These are phyloP conservation scores for Druon quercuslanigerum DNA, from an alignment of 1,140 invertebrate genomes.

Conservation along the genomic window DNA sequence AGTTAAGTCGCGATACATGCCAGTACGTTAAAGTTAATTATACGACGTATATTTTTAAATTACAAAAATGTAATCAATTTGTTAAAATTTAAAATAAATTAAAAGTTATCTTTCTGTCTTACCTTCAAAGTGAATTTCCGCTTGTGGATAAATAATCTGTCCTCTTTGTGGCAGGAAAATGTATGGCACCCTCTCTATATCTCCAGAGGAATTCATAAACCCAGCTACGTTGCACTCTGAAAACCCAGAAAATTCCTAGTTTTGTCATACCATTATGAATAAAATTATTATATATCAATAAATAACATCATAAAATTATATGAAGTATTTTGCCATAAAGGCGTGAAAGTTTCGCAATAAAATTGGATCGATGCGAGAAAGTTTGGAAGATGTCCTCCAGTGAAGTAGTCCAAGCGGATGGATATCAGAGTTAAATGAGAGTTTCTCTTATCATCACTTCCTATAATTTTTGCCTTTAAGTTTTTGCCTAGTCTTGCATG, in stretches of 20 bases:
- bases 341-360: conserved; percentile 16
- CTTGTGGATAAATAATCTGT: conserved; percentile 90
- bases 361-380: conserved; percentile 26
- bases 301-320: not conserved
- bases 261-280: not conserved
- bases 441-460: conserved; percentile 18
- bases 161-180: conserved; percentile 89
- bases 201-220: conserved; percentile 84
- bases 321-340: not conserved
- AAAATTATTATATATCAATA: not conserved
- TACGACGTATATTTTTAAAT: not conserved
- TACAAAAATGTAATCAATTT: not conserved
- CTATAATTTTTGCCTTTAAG: not conserved
- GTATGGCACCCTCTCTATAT: conserved; percentile 87
- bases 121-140: conserved; percentile 89
- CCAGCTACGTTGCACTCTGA: conserved; percentile 88
- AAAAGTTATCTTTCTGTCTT: conserved; percentile 61
- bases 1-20: too few relatives aligned
- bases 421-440: conserved; percentile 16
- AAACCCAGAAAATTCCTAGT: conserved; percentile 56
- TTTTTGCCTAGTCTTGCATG: not conserved
- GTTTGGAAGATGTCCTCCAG: conserved; percentile 23
- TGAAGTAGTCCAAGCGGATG: conserved; percentile 25
- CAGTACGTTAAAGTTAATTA: too few relatives aligned
- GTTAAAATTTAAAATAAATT: not conserved